Evolutionary conservation across 1,140 invertebrate genomes (phyloP).

Genomic region (Saccostrea glomerata): DNA sequence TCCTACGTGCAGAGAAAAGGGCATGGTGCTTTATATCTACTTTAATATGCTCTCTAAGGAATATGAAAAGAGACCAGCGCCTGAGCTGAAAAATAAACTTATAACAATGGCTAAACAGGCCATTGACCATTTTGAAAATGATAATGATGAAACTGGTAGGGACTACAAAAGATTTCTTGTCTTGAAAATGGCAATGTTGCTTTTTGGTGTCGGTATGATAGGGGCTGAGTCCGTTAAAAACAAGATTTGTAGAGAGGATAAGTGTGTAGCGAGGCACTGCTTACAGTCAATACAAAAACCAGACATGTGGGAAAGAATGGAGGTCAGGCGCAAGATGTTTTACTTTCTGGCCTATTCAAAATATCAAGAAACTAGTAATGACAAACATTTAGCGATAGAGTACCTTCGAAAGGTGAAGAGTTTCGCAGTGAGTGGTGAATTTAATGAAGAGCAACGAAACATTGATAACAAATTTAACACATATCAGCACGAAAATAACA

Average conservation of each 20-base stretch:
- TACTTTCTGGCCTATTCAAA: background rate
- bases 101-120: background rate
- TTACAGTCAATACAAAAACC: background rate
- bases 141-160: background rate
- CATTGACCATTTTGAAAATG: slow-evolving; percentile 12
- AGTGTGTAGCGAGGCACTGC: background rate
- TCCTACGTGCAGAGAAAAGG: background rate
- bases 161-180: background rate
- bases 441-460: background rate
- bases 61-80: background rate
- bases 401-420: background rate
- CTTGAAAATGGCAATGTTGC: background rate
- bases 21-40: background rate
- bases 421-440: background rate
- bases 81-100: background rate
- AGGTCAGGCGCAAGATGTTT: background rate
- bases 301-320: background rate
- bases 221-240: background rate
- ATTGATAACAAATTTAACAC: background rate
- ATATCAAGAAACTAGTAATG: background rate
- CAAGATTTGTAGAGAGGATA: background rate
- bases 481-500: background rate
- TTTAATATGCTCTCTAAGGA: background rate
- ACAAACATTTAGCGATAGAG: background rate
- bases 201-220: background rate